Evolutionary conservation across 2,888 invertebrate genomes (phyloP).

Genomic region (Tanytarsus gracilentus): DNA sequence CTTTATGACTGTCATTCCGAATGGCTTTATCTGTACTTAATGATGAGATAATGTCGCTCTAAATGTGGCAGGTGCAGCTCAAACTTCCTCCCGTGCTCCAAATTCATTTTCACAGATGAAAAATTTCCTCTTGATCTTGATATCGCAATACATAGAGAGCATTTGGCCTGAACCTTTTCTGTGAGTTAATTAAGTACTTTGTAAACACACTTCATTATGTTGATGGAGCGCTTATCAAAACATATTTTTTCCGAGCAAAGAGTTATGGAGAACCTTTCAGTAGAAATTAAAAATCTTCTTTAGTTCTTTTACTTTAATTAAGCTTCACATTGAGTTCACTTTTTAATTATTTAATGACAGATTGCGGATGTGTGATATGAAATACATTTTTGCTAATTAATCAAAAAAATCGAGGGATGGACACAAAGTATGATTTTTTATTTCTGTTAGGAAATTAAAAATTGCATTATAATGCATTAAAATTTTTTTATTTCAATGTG

Average conservation of each 20-base stretch:
- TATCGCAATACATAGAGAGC: too few relatives aligned
- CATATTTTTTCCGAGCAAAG: too few relatives aligned
- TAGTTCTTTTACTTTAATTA: not conserved
- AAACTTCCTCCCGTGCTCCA: not conserved
- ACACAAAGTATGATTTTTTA: too few relatives aligned
- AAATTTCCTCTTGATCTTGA: not conserved
- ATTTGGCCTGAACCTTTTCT: not conserved
- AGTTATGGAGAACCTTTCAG: too few relatives aligned
- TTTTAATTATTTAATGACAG: slow-evolving; percentile 2
- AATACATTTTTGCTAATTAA: not conserved
- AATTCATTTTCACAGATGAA: not conserved
- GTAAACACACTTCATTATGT: too few relatives aligned
- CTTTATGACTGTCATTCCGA: slow-evolving; percentile 16
- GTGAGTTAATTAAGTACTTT: too few relatives aligned
- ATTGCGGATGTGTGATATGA: not conserved
- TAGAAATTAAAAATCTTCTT: too few relatives aligned
- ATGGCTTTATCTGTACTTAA: slow-evolving; percentile 17
- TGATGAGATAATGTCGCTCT: slow-evolving; percentile 7
- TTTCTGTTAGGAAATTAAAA: too few relatives aligned
- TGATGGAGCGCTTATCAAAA: too few relatives aligned
- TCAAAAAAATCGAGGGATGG: not conserved
- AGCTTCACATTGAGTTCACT: not conserved
- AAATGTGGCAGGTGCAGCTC: slow-evolving; percentile 14
- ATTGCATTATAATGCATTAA: too few relatives aligned
- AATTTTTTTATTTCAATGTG: too few relatives aligned